Base-by-base conservation (phyloP, 1,140 invertebrate genomes). In the Hyles euphorbiae region DNA sequence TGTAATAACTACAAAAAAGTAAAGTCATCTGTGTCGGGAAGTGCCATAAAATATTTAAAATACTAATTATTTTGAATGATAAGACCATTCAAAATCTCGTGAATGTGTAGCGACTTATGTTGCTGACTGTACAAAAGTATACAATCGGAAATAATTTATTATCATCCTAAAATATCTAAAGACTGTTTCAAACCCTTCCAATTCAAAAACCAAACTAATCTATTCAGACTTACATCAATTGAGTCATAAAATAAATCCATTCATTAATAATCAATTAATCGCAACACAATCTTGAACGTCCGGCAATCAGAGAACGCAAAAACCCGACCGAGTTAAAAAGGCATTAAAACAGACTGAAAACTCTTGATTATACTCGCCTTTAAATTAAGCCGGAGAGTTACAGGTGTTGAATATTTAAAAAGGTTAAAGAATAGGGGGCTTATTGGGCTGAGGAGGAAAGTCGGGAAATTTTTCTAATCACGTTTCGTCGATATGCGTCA, bases 371-470 rank as follows among this genome's bases (percentile, higher is more conserved):
- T 55, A 53, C 57, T 61, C 59, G 61, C 66, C 58, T 53, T 60
- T 68, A 68, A 68, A 68, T 71, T 66, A 68, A 71, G 63, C 59
- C 56, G 53, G 22, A 44, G 45, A 51, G 61, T 45, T 60, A 61
- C 69, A 68, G 66, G 63, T 68, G 63, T 56, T 68, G 69, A 71
- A 71, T 71, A 71, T 71, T 71, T 71, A 71, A 68, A 66, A 61
- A 34, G 46, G 9, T 48, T 22, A 22, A 48, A 52, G 47, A 51
- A 40, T 51, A 48, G 51, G 40, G 32, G 10, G n/a, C 9, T 34
- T n/a, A n/a, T 47, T 11, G 10, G 33, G 36, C 22, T 12, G 3
- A 5, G 36, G 53, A 54, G 40, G 40, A n/a, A 22, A 34, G 34
- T 11, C 40, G 11, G 22, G 22, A 54, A 54, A 54, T 43, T 54